phyloP scores from a whole-genome alignment of 2,888 invertebrate species.

The Muschampia plurimacula region DNA sequence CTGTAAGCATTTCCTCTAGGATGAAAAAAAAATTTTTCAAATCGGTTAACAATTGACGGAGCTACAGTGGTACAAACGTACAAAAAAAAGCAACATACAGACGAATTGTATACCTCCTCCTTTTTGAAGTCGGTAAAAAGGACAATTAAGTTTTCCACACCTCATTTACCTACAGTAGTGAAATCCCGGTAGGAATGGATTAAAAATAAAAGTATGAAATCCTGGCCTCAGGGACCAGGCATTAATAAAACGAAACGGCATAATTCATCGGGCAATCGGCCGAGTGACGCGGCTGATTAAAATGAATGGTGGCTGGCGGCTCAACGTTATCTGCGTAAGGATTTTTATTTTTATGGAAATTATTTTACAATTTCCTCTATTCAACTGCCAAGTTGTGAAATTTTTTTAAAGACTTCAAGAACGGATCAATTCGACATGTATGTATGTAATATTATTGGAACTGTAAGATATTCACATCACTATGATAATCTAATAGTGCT shows the following conservation, averaged over 20 bases:
- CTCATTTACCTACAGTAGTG: background rate
- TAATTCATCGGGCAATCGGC: constrained; percentile 31
- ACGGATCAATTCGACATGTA: too few species aligned
- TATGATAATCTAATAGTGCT: too few species aligned
- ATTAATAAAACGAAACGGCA: constrained; percentile 22
- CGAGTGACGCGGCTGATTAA: constrained; percentile 29
- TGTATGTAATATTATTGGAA: too few species aligned
- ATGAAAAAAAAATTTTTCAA: too few species aligned
- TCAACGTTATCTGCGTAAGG: constrained; percentile 1
- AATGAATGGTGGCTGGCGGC: constrained; percentile 19
- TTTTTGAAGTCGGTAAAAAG: background rate
- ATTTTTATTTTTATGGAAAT: background rate
- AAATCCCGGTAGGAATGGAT: background rate
- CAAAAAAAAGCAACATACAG: too few species aligned
- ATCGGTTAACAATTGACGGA: too few species aligned
- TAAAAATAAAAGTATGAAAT: constrained; percentile 18
- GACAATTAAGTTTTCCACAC: background rate
- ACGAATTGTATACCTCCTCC: too few species aligned
- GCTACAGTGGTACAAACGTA: too few species aligned
- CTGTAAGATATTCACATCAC: too few species aligned
- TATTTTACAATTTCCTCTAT: constrained; percentile 1
- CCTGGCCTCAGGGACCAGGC: constrained; percentile 12
- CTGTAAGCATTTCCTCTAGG: too few species aligned
- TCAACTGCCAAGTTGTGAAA: background rate
- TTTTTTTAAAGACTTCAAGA: too few species aligned